Base-by-base conservation (phyloP, 1,140 invertebrate genomes). In the Calliphora vicina region DNA sequence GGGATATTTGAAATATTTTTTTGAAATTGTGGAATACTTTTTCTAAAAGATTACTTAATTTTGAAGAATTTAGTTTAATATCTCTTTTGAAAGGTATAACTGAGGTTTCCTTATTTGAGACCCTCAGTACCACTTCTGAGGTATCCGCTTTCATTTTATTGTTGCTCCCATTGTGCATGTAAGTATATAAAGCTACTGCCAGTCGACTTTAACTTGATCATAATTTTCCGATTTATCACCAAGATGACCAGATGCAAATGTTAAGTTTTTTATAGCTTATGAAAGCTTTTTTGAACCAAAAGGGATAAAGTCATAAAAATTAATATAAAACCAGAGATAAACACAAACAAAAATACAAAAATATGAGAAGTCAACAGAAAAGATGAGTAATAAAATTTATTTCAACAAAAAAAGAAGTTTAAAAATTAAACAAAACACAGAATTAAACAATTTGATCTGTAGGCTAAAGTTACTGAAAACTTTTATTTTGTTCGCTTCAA, bases 241-340 rank as follows among this genome's bases (percentile, higher is more conserved):
- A 23, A 67, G 61, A 20, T 67, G n/a, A n/a, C 61, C 61, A 67
- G 61, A 67, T 67, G 61, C 23, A 67, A 67, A 67, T 67, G 61
- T 67, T 23, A 67, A 25, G 9, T 67, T 23, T 67, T 67, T 67
- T 57, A 57, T 57, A 2, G n/a, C 50, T 17, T 17, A 0, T 10
- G 9, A 25, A 67, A 67, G 50, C 50, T 35, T 12, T 50, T 67
- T 67, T 67, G 6, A 25, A 12, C n/a, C 8, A 25, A 78, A 78
- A 45, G 74, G 74, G 42, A 78, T 78, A 78, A 78, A 78, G 74
- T 78, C 74, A 78, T 78, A 78, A 78, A 78, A 78, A 43, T 78
- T 25, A 76, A 78, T 42, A 25, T 73, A 42, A 76, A 76, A 76
- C 73, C 17, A 35, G 6, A 27, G 27, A 29, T 29, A 35, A 17